These are phyloP conservation scores for Amphimallon solstitiale DNA, from an alignment of 2,888 invertebrate genomes.

Conservation along the genomic window DNA sequence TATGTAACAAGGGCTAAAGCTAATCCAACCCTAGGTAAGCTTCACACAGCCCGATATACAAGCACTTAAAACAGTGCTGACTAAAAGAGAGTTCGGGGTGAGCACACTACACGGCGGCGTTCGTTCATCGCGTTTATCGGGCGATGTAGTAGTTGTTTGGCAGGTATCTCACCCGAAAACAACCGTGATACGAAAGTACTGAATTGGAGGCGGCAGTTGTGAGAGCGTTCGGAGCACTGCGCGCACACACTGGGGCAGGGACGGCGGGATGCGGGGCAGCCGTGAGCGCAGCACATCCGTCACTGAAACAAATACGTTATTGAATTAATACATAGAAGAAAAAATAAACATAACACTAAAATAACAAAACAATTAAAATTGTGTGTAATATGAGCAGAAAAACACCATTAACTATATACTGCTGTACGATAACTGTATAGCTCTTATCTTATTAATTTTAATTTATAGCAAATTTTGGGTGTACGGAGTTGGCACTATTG, in stretches of 20 bases:
- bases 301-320: conserved; percentile 61
- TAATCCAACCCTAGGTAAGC: conserved; percentile 68
- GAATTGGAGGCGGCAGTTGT: conserved; percentile 63
- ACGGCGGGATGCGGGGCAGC: conserved; percentile 59
- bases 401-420: too few relatives aligned
- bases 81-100: conserved; percentile 65
- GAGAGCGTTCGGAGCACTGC: conserved; percentile 63
- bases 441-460: too few relatives aligned
- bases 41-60: conserved; percentile 73
- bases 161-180: conserved; percentile 65
- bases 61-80: conserved; percentile 77
- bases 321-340: too few relatives aligned
- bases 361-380: neutral
- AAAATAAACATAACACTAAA: conserved; percentile 3
- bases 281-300: conserved; percentile 70
- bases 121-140: conserved; percentile 35
- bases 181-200: conserved; percentile 63
- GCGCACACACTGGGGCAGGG: conserved; percentile 60
- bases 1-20: conserved; percentile 68
- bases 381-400: neutral
- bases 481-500: too few relatives aligned
- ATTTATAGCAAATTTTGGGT: too few relatives aligned
- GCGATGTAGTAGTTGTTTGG: conserved; percentile 52
- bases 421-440: too few relatives aligned
- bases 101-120: conserved; percentile 62